phyloP scores from a whole-genome alignment of 2,113 vertebrate genomes.

The cattle (Bos taurus) region ARS-UCD2.0 NC_037343.1:62026501-62027000 shows the following conservation, averaged over 20 bases:
- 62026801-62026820: slow-evolving; percentile 62
- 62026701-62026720: slow-evolving; percentile 79
- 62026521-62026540: slow-evolving; percentile 62
- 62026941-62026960: slow-evolving; percentile 83
- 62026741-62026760: slow-evolving; percentile 84
- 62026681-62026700: slow-evolving; percentile 22
- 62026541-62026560: slow-evolving; percentile 52
- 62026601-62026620: slow-evolving; percentile 73
- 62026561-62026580: slow-evolving; percentile 43
- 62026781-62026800: slow-evolving; percentile 85
- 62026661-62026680: slow-evolving; percentile 59
- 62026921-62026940: slow-evolving; percentile 80
- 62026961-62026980: slow-evolving; percentile 86
- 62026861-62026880: slow-evolving; percentile 81
- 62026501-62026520: slow-evolving; percentile 42
- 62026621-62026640: slow-evolving; percentile 60
- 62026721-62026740: slow-evolving; percentile 76
- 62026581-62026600: slow-evolving; percentile 45
- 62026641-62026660: slow-evolving; percentile 37
- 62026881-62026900: slow-evolving; percentile 85
- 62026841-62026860: slow-evolving; percentile 82
- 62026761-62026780: slow-evolving; percentile 89
- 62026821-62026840: slow-evolving; percentile 76
- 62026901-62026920: slow-evolving; percentile 85
- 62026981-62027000: slow-evolving; percentile 89